A percentile compares a stretch with the other conserved stretches of the same genome.
Evolutionary conservation across 1,140 invertebrate species (phyloP).

Genomic region (Helicorthomorpha holstii): DNA sequence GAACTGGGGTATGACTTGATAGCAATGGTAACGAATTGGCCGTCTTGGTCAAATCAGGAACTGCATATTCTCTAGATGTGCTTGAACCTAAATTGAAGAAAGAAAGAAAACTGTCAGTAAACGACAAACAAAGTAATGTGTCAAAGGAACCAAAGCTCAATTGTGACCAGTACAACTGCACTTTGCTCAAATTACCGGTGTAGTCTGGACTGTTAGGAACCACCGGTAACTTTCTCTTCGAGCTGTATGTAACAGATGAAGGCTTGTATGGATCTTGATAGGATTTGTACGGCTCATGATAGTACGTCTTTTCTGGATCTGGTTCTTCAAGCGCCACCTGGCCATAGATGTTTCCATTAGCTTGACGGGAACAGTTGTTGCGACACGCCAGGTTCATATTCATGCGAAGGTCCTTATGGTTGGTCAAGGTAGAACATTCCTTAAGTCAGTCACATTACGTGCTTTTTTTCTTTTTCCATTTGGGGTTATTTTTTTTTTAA

Average conservation of each 20-base stretch:
- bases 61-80: conserved; percentile 23
- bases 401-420: conserved; percentile 35
- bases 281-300: conserved; percentile 22
- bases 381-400: conserved; percentile 32
- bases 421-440: conserved; percentile 6
- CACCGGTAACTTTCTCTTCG: conserved; percentile 17
- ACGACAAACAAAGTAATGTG: neutral
- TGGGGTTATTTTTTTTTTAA: neutral
- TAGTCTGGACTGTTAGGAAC: conserved; percentile 15
- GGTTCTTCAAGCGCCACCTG: conserved; percentile 33
- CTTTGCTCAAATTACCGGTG: conserved; percentile 13
- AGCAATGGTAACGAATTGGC: conserved; percentile 8
- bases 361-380: conserved; percentile 21
- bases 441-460: neutral
- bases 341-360: conserved; percentile 36
- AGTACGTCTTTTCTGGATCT: conserved; percentile 22
- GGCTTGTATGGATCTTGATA: conserved; percentile 22
- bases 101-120: neutral
- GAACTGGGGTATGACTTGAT: conserved; percentile 8
- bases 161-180: too few relatives aligned
- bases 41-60: conserved; percentile 25
- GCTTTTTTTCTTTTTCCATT: neutral
- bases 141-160: too few relatives aligned
- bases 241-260: conserved; percentile 16
- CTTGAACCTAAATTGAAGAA: neutral